Conservation (phyloP, 2,888 invertebrate species). For the Lasius platythorax region DNA sequence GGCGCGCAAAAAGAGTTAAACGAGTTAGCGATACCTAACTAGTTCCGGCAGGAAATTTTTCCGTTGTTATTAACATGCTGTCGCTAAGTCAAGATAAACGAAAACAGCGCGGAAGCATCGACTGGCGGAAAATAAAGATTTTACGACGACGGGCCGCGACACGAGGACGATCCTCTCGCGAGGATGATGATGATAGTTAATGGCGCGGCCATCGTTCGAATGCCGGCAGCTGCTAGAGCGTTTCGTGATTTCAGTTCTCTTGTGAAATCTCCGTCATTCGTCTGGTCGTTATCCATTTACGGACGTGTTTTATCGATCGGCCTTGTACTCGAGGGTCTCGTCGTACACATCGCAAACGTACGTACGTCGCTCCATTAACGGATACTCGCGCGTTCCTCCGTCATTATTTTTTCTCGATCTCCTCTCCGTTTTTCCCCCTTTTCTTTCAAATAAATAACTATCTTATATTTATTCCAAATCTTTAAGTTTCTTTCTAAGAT, state of each 20-base stretch:
- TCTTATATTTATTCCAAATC: constrained; percentile 1
- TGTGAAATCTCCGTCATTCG: constrained; percentile 74
- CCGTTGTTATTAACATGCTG: constrained; percentile 27
- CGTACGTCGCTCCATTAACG: constrained; percentile 58
- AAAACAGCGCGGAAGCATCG: constrained; percentile 31
- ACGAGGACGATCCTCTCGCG: constrained; percentile 36
- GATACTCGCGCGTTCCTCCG: constrained; percentile 39
- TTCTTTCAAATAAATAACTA: constrained; percentile 9
- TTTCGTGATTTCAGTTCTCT: constrained; percentile 65
- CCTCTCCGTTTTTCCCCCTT: not conserved
- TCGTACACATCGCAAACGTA: constrained; percentile 61
- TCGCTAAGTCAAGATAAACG: constrained; percentile 32
- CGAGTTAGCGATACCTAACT: not conserved
- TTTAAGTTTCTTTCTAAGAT: constrained; percentile 5
- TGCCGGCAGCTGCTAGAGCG: constrained; percentile 60
- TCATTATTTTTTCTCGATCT: constrained; percentile 40
- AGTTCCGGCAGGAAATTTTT: not conserved
- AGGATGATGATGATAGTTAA: constrained; percentile 67
- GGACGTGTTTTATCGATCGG: constrained; percentile 73
- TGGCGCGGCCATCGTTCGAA: constrained; percentile 53
- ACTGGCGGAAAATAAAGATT: constrained; percentile 60
- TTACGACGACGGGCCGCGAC: constrained; percentile 35
- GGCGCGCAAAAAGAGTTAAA: not conserved
- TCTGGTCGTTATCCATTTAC: constrained; percentile 72
- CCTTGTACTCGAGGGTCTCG: constrained; percentile 63